These are phyloP conservation scores for Ceryle rudis DNA, from an alignment of 2,797 vertebrate genomes.

Conservation along the genomic window DNA sequence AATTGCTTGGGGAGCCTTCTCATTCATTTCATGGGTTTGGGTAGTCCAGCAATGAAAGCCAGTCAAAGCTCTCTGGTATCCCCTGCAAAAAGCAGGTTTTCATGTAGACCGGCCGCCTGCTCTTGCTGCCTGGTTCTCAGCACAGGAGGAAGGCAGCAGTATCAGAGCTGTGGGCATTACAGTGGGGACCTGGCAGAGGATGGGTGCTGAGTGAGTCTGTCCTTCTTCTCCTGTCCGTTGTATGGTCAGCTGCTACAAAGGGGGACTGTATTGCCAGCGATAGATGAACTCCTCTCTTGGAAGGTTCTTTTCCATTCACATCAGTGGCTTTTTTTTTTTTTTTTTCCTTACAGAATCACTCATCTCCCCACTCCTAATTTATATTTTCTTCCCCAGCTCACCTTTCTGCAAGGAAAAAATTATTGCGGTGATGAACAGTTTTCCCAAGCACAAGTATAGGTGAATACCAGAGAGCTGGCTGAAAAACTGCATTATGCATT, in stretches of 20 bases:
- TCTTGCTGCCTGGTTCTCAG: background rate
- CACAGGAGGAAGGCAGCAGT: background rate
- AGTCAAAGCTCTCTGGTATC: background rate
- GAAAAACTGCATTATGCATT: constrained; percentile 47
- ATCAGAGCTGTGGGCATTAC: background rate
- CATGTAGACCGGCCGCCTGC: fast-evolving
- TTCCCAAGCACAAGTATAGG: background rate
- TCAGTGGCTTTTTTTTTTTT: background rate
- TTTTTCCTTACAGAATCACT: background rate
- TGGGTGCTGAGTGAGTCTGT: background rate
- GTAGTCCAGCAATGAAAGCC: background rate
- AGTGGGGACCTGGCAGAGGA: background rate
- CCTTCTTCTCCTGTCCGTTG: background rate
- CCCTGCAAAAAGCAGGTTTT: background rate
- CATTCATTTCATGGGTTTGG: background rate
- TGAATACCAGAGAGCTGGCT: background rate
- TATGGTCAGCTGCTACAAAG: background rate
- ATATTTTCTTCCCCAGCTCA: background rate
- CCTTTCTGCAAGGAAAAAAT: constrained; percentile 1
- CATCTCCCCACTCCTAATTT: background rate
- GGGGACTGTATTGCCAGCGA: background rate
- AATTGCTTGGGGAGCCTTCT: fast-evolving
- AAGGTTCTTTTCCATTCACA: background rate
- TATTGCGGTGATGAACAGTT: background rate
- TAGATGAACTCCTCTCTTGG: background rate